phyloP scores from a whole-genome alignment of 2,888 invertebrate genomes.

The Andrena marginata region DNA sequence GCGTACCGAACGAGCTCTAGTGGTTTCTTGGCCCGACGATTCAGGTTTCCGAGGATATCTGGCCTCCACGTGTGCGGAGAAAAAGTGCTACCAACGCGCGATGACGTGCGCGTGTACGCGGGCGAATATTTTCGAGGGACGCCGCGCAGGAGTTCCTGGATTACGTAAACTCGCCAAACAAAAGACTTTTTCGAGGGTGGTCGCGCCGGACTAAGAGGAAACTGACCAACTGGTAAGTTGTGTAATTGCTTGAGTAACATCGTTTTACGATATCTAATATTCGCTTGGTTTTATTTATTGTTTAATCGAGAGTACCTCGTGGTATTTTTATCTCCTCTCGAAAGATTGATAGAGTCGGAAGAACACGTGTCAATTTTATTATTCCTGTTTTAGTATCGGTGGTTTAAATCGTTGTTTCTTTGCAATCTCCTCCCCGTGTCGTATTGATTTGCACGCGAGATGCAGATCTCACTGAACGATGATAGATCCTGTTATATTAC shows the following conservation, averaged over 20 bases:
- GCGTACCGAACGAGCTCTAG: conserved; percentile 60
- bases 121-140: neutral
- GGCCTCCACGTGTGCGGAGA: conserved; percentile 22
- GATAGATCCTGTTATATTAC: conserved; percentile 15
- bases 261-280: neutral
- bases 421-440: neutral
- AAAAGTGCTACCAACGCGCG: conserved; percentile 50
- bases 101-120: conserved; percentile 39
- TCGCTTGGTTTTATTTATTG: no score
- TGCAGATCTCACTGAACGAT: conserved; percentile 14
- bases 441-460: conserved; percentile 13
- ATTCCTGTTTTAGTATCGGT: neutral
- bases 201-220: neutral
- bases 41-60: conserved; percentile 58
- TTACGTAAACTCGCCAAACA: conserved; percentile 48
- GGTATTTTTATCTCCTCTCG: no score
- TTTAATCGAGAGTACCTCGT: no score
- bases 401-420: neutral
- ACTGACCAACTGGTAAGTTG: neutral
- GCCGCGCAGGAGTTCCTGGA: conserved; percentile 11
- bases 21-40: conserved; percentile 64
- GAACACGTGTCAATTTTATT: neutral
- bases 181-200: conserved; percentile 9
- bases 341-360: no score
- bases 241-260: conserved; percentile 10